Percentiles rank a stretch among this genome's conserved stretches.
Evolutionary conservation across 2,113 vertebrate genomes (phyloP).

Genomic region (Ameiurus melas): DNA sequence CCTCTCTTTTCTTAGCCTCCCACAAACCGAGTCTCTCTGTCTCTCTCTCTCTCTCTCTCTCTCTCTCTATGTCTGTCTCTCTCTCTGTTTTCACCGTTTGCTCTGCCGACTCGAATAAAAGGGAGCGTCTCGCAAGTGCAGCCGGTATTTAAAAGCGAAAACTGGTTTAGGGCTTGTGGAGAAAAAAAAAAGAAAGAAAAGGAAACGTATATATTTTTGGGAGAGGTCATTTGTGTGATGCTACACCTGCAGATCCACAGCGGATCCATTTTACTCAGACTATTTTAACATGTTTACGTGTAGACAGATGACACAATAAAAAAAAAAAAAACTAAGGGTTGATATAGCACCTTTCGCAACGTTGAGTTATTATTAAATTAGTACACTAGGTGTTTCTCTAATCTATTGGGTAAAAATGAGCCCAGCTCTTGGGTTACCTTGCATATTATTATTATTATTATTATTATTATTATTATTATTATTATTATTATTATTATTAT

Average conservation of each 20-base stretch:
- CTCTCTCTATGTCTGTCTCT: conserved; percentile 57
- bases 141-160: conserved; percentile 8
- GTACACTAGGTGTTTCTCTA: neutral
- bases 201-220: neutral
- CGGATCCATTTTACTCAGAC: neutral
- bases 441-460: no score
- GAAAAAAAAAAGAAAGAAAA: neutral
- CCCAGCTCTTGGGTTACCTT: no score
- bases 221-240: neutral
- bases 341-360: neutral
- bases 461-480: no score
- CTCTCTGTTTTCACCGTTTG: conserved; percentile 61
- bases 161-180: conserved; percentile 8
- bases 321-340: neutral
- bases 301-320: neutral
- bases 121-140: conserved; percentile 63
- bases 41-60: conserved; percentile 55
- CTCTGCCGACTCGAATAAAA: conserved; percentile 52
- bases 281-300: neutral
- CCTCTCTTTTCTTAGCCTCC: conserved; percentile 8
- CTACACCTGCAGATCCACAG: neutral
- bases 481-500: no score
- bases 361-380: neutral
- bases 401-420: neutral
- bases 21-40: conserved; percentile 43